Conservation (phyloP, 2,888 invertebrate species). For the Psylliodes chrysocephalus region DNA sequence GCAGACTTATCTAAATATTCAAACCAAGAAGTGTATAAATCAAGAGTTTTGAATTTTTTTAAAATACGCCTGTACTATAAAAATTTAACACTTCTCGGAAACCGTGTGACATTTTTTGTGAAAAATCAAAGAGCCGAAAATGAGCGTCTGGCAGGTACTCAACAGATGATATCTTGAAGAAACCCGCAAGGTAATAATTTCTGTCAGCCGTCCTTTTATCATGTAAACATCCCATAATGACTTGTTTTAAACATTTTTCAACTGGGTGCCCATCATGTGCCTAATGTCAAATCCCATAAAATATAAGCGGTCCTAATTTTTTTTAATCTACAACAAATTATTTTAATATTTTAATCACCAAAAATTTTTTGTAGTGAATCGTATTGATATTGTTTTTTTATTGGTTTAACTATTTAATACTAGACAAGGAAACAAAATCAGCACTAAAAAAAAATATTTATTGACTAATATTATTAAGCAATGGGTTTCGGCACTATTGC, state of each 20-base stretch:
- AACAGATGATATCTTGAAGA: constrained; percentile 37
- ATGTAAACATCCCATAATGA: constrained; percentile 50
- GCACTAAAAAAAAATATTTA: too few species aligned
- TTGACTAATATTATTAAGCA: too few species aligned
- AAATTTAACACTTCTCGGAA: constrained; percentile 36
- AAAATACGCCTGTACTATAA: constrained; percentile 28
- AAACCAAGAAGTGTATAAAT: background rate
- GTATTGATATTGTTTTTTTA: too few species aligned
- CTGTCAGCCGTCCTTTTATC: constrained; percentile 43
- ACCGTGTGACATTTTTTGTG: constrained; percentile 34
- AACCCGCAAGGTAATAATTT: constrained; percentile 39
- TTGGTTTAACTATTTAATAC: too few species aligned
- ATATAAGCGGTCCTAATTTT: constrained; percentile 10
- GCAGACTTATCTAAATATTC: too few species aligned
- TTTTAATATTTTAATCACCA: too few species aligned
- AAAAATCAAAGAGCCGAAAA: constrained; percentile 27
- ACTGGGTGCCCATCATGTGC: constrained; percentile 20
- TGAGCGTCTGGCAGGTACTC: constrained; percentile 36
- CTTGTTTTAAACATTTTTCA: constrained; percentile 48
- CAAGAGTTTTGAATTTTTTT: background rate
- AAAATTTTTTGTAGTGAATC: too few species aligned
- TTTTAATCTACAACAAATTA: constrained; percentile 28
- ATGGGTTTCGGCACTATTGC: too few species aligned
- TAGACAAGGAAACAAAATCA: too few species aligned
- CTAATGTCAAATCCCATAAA: constrained; percentile 40